These are phyloP conservation scores for Conus ventricosus DNA, from an alignment of 1,140 invertebrate species.

Conservation along the genomic window DNA sequence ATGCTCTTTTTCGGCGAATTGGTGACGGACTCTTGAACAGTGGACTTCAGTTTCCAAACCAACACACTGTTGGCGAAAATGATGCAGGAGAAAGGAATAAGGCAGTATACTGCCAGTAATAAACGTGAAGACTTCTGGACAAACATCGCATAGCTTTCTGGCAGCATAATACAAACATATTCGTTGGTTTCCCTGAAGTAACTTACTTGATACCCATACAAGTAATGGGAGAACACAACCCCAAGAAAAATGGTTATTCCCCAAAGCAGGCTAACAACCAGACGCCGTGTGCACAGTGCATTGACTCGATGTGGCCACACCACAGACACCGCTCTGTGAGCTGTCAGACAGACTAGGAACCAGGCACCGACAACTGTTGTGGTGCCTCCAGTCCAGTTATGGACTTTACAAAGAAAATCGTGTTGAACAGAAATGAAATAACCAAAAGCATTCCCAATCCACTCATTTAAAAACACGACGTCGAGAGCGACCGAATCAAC, in stretches of 20 bases:
- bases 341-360: constrained; percentile 35
- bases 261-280: neutral
- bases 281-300: neutral
- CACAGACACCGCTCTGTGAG: constrained; percentile 40
- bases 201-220: neutral
- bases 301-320: constrained; percentile 22
- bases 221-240: neutral
- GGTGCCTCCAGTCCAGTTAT: constrained; percentile 28
- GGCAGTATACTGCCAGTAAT: neutral
- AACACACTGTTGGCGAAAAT: neutral
- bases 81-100: constrained; percentile 1
- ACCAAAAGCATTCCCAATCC: neutral
- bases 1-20: neutral
- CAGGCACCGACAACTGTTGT: constrained; percentile 26
- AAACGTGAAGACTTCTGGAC: neutral
- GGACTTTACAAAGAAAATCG: constrained; percentile 18
- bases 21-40: neutral
- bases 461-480: neutral
- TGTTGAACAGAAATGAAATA: constrained; percentile 13
- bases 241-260: neutral
- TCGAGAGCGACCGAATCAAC: constrained; percentile 1
- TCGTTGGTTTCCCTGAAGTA: neutral
- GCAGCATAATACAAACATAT: neutral
- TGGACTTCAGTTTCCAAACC: neutral
- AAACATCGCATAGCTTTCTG: neutral